Evolutionary conservation across 2,888 invertebrate genomes (phyloP).

Genomic region (Athalia cordata): DNA sequence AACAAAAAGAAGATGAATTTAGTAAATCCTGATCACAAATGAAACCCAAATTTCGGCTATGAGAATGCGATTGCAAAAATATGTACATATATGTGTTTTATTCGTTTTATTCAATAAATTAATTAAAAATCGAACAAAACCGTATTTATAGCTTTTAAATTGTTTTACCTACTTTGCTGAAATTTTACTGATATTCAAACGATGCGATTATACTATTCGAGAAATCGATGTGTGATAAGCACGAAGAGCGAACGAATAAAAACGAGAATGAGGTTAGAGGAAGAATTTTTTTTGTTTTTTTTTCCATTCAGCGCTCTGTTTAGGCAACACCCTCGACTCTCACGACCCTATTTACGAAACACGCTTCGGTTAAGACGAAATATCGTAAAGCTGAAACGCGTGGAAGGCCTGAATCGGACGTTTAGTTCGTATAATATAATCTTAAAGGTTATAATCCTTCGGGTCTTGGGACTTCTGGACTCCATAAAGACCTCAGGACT

Average conservation of each 20-base stretch:
- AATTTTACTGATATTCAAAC: too few relatives aligned
- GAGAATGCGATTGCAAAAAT: too few relatives aligned
- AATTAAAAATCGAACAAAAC: too few relatives aligned
- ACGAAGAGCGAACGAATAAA: not conserved
- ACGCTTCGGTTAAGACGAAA: conserved; percentile 12
- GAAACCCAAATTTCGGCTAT: too few relatives aligned
- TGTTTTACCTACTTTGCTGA: too few relatives aligned
- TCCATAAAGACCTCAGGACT: conserved; percentile 10
- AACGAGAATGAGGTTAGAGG: not conserved
- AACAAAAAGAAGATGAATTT: too few relatives aligned
- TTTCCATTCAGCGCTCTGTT: conserved; percentile 17
- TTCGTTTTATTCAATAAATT: too few relatives aligned
- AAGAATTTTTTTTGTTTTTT: conserved; percentile 10
- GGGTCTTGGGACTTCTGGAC: conserved; percentile 12
- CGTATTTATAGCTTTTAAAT: too few relatives aligned
- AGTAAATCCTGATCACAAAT: too few relatives aligned
- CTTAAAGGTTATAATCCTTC: conserved; percentile 16
- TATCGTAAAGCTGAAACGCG: conserved; percentile 36
- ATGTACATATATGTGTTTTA: too few relatives aligned
- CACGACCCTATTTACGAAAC: conserved; percentile 50
- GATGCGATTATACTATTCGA: too few relatives aligned
- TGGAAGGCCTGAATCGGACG: conserved; percentile 34
- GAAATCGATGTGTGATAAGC: too few relatives aligned
- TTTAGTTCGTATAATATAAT: not conserved
- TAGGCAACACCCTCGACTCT: conserved; percentile 47